Evolutionary conservation across 2,113 vertebrate species (phyloP), one percentile per base, ranked within the genome.

Genomic region (Osmerus eperlanus): DNA sequence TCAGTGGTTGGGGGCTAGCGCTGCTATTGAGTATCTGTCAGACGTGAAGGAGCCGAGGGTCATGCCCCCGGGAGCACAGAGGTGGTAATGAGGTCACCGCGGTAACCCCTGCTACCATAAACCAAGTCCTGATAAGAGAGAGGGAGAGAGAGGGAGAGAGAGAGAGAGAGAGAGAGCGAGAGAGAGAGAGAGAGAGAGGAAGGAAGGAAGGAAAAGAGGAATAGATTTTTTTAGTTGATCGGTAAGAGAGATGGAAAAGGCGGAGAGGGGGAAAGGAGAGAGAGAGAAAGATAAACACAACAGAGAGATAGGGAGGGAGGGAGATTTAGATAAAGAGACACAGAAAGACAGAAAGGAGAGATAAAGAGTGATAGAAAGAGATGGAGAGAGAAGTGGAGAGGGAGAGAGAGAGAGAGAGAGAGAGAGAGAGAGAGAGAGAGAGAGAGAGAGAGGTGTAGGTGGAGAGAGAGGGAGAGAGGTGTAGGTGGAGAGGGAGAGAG

Each of bases 1-100:
- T 88, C 89, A 88, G 86, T 83, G 83, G 78, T 84, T 84, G 73
- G 81, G 76, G 88, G 83, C 75, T 80, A 68, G 60, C 69, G 82
- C 90, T 94, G 88, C 78, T 94, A 95, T 92, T 93, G 94, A 94
- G 93, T 94, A 95, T 90, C 92, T 94, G 92, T 94, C 87, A 87
- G 91, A 90, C 91, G 92, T 93, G 91, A 91, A 84, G 79, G 88
- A 88, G 86, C 89, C 91, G 91, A 89, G 91, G 91, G 88, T 91
- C 83, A 89, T 73, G 84, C 86, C 88, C 82, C 77, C 64, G 52
- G 84, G 82, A 86, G 81, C 77, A 83, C 75, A 84, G 84, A 86
- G 89, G 90, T 91, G 84, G 83, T 86, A 81, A 89, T 71, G 82
- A 84, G 85, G 89, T 92, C 83, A 83, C 52, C 63, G 66, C 15